Evolutionary conservation across 2,113 vertebrate species (phyloP).

Genomic region (Chinchilla lanigera): DNA sequence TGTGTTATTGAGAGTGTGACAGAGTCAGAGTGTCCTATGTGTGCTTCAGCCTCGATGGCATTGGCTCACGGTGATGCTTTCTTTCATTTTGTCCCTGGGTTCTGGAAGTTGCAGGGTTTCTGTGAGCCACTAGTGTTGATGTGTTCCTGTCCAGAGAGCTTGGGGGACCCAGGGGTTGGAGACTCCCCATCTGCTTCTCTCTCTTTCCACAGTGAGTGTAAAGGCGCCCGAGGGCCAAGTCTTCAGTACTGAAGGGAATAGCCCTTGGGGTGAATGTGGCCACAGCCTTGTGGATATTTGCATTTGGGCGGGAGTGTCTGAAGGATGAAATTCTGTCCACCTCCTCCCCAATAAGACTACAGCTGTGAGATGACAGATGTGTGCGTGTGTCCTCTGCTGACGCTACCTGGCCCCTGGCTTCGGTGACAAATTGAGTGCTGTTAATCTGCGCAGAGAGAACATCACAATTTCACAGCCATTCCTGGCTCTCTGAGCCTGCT

Average conservation of each 20-base stretch:
- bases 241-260: neutral
- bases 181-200: neutral
- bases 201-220: neutral
- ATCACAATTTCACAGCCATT: neutral
- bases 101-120: neutral
- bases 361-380: too few species aligned
- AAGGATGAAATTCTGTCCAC: neutral
- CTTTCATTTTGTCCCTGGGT: neutral
- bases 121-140: neutral
- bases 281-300: neutral
- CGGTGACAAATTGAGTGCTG: too few species aligned
- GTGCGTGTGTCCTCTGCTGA: rapidly evolving
- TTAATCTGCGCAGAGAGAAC: neutral
- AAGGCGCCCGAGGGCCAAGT: neutral
- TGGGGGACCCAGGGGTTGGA: neutral
- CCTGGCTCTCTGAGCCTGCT: neutral
- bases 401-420: neutral
- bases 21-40: neutral
- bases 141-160: neutral
- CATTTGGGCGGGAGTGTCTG: neutral
- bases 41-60: neutral
- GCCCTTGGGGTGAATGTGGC: neutral
- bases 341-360: neutral
- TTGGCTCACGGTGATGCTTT: neutral
- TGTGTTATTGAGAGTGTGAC: neutral